Evolutionary conservation across 2,797 vertebrate genomes (phyloP).

Genomic region (Mus spretus): DNA sequence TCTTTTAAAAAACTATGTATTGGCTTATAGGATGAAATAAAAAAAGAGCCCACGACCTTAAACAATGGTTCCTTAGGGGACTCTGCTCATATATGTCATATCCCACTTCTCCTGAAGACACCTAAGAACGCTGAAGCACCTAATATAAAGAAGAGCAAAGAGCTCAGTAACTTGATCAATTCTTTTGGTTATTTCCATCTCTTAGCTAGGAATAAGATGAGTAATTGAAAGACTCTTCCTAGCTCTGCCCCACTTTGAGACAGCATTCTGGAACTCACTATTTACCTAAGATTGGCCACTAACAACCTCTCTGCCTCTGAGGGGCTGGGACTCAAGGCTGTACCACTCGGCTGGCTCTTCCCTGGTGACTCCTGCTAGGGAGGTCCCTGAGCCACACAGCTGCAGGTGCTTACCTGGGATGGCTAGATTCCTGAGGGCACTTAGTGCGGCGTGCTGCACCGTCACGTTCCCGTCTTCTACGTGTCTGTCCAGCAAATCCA

Average conservation of each 20-base stretch:
- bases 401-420: constrained; percentile 94
- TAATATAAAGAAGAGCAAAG: constrained; percentile 10
- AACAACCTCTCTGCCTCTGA: no score
- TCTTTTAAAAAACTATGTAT: not conserved
- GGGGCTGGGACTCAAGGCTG: not conserved
- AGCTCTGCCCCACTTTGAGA: not conserved
- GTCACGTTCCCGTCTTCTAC: constrained; percentile 98
- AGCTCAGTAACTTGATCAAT: not conserved
- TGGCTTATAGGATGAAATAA: not conserved
- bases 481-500: constrained; percentile 96
- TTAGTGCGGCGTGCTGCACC: constrained; percentile 97
- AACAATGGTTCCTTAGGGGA: not conserved
- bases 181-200: constrained; percentile 29
- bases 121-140: constrained; percentile 18
- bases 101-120: constrained; percentile 29
- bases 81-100: not conserved
- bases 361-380: no score
- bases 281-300: not conserved
- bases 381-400: not conserved
- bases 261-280: not conserved
- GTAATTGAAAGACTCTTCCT: not conserved
- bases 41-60: not conserved
- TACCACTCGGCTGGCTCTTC: no score
- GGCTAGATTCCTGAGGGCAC: constrained; percentile 97
- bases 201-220: constrained; percentile 2